Evolutionary conservation across 1,140 invertebrate genomes (phyloP).

Genomic region (Nomia melanderi): DNA sequence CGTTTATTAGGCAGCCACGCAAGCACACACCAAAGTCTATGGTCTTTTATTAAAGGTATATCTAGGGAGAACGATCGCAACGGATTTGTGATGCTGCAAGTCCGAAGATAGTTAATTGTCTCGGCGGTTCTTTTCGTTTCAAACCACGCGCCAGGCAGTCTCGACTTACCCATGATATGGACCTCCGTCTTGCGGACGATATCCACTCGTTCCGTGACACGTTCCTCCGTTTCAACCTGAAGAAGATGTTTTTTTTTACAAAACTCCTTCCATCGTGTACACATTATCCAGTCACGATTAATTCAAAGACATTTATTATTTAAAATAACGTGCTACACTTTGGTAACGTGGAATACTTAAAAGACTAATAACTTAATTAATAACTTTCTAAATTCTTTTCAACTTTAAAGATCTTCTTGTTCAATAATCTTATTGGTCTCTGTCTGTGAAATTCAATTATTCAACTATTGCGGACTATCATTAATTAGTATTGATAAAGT

Average conservation of each 20-base stretch:
- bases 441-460: too few species aligned
- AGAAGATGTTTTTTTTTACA: constrained; percentile 5
- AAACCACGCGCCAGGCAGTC: constrained; percentile 55
- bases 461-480: too few species aligned
- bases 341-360: too few species aligned
- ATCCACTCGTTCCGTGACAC: constrained; percentile 70
- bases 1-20: constrained; percentile 65
- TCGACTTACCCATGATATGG: constrained; percentile 76
- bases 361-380: too few species aligned
- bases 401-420: too few species aligned
- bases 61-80: constrained; percentile 11
- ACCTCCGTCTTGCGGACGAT: constrained; percentile 73
- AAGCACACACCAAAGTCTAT: constrained; percentile 57
- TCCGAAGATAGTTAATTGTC: constrained; percentile 7
- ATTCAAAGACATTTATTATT: too few species aligned
- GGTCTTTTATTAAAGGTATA: constrained; percentile 2
- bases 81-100: constrained; percentile 3
- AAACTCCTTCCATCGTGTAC: neutral
- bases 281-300: neutral
- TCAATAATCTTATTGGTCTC: too few species aligned
- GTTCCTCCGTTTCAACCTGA: constrained; percentile 72
- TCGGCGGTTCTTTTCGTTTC: neutral
- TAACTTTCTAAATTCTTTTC: too few species aligned
- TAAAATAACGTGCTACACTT: too few species aligned
- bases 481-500: too few species aligned